Percentiles rank a stretch among this genome's conserved stretches.
These are phyloP conservation scores for Homarus americanus DNA, from an alignment of 1,140 invertebrate species.

Conservation along the genomic window DNA sequence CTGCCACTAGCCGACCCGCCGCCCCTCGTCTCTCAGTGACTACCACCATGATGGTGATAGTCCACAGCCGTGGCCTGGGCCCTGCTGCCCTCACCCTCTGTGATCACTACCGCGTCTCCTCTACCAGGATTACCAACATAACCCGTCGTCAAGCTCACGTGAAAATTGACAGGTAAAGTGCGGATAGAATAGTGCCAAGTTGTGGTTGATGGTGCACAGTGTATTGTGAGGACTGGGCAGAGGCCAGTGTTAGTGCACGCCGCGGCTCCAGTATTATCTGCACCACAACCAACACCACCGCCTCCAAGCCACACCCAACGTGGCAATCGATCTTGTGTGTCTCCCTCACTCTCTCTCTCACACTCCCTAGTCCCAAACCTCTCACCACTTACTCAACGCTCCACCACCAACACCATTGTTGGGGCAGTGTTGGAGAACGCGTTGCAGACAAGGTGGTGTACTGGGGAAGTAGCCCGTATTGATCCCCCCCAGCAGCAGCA, in stretches of 20 bases:
- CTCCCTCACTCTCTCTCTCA: conserved; percentile 17
- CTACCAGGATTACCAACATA: conserved; percentile 20
- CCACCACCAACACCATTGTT: conserved; percentile 75
- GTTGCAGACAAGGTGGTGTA: conserved; percentile 20
- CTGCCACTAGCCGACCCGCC: neutral
- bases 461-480: conserved; percentile 61
- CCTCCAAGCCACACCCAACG: conserved; percentile 49
- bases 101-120: neutral
- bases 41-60: neutral
- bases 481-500: conserved; percentile 64
- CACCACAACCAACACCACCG: neutral
- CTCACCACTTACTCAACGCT: conserved; percentile 16
- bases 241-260: conserved; percentile 22
- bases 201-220: conserved; percentile 6
- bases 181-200: neutral
- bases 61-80: no score
- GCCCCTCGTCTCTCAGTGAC: neutral
- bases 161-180: conserved; percentile 1
- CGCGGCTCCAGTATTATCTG: neutral
- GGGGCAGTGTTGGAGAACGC: conserved; percentile 68
- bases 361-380: conserved; percentile 21
- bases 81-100: neutral
- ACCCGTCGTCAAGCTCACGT: no score
- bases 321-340: conserved; percentile 50
- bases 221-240: conserved; percentile 8